Evolutionary conservation across 2,113 vertebrate genomes (phyloP), one percentile per base, ranked within the genome.

Genomic region (Platysteira castanea): DNA sequence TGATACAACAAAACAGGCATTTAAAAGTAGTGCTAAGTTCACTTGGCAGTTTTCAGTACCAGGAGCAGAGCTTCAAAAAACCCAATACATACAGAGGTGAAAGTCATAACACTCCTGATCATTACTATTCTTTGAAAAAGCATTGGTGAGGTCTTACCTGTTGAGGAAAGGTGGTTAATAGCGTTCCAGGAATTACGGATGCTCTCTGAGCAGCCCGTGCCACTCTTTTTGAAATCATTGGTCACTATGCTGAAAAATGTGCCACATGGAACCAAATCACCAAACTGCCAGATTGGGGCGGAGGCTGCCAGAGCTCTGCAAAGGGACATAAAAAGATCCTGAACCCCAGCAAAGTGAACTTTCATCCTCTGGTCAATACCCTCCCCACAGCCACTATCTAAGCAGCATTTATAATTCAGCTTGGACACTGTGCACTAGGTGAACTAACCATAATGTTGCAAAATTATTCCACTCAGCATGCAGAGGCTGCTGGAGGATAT

Each of bases 221-320:
- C 98, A 50, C 98, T 98, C 91, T 82, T 98, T 83, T 90, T 97
- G 96, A 99, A 99, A 97, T 99, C 99, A 78, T 97, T 96, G 9
- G 98, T 99, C 89, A 99, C 99, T 85, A 99, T 97, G 94, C 97
- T 98, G 96, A 98, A 98, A 94, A 99, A 99, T 41, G 92, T 83
- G 57, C 98, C 98, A 96, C 99, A 99, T 0, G 98, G 98, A 93
- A 98, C 98, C 98, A 99, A 96, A 81, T 97, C 97, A 26, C 98
- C 97, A 96, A 99, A 99, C 94, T 99, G 99, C 99, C 98, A 99
- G 95, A 99, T 99, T 4, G 99, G 99, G 41, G 99, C 99, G 2
- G 99, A 99, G 16, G 99, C 97, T 67, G 99, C 99, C 90, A 99
- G 97, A 93, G 99, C 99, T 90, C 99, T 99, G 97, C 82, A 83